Base-by-base conservation (phyloP, 2,888 invertebrate genomes). In the Harpalus rubripes region DNA sequence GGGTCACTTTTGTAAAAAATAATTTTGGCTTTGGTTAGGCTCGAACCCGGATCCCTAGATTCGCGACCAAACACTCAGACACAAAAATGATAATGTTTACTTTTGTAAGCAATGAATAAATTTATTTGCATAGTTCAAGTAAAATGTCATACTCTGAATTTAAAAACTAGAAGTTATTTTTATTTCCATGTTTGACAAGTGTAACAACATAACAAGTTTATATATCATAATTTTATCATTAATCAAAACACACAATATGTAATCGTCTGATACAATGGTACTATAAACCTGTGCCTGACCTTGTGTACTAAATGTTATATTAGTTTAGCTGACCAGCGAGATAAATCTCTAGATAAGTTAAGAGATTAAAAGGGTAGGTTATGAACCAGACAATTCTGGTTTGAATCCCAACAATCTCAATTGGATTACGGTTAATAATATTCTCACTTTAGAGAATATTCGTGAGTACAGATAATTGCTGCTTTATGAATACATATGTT, bases 131-230 rank as follows among this genome's bases (percentile, higher is more conserved):
- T 10, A 44, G 10, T 44, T 44, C 7, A 7, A 44, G 10, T 10
- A 10, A 44, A 44, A 44, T 44, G 44, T 52, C 44, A 52, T 52
- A 52, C 12, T 32, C 6, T 52, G 6, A 12, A 52, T 5, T 52
- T 52, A 0, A 52, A 52, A 52, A 5, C 32, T 32, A 32, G 32
- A 32, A 32, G 32, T 32, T 32, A 32, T 32, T 52, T 12, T 52
- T 52, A 52, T 52, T 52, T 52, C 44, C 44, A 52, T 12, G 44
- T 52, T 52, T 52, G 44, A 52, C 44, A 52, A 52, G 44, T 52
- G 44, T 52, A 52, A 52, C 44, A 52, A 52, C 44, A 52, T 32
- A 52, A 12, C 44, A 52, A 12, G 44, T 52, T 52, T 52, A 52
- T 52, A 52, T 52, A 52, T 52, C 44, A 52, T 12, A 12, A 12